Evolutionary conservation across 2,888 invertebrate genomes (phyloP).

Genomic region (Papilio elwesi): DNA sequence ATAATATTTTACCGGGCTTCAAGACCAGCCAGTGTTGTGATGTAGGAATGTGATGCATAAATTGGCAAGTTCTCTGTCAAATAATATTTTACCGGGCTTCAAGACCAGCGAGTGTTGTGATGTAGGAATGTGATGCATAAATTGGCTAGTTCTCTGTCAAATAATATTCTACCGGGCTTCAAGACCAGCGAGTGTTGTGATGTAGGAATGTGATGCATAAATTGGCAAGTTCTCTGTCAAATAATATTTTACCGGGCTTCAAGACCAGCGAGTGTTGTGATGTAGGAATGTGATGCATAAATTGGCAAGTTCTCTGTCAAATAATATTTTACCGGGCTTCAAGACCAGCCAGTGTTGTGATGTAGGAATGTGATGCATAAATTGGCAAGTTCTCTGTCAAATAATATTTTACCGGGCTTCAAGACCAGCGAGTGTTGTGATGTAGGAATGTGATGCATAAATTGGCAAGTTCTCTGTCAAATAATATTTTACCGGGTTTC

Average conservation of each 20-base stretch:
- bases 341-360: conserved; percentile 67
- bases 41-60: conserved; percentile 52
- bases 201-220: conserved; percentile 53
- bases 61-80: conserved; percentile 65
- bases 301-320: conserved; percentile 65
- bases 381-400: conserved; percentile 65
- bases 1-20: conserved; percentile 74
- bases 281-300: conserved; percentile 53
- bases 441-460: conserved; percentile 53
- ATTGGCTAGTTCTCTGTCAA: conserved; percentile 65
- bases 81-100: conserved; percentile 74
- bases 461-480: conserved; percentile 65
- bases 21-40: conserved; percentile 67
- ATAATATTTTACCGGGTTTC: conserved; percentile 74
- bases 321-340: conserved; percentile 74
- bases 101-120: conserved; percentile 67
- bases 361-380: conserved; percentile 53
- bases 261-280: conserved; percentile 67
- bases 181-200: conserved; percentile 67
- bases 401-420: conserved; percentile 74
- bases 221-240: conserved; percentile 65
- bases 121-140: conserved; percentile 52
- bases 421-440: conserved; percentile 67
- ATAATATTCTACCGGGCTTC: conserved; percentile 74
- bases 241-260: conserved; percentile 74